Percentiles rank a stretch among this genome's conserved stretches.
phyloP scores from a whole-genome alignment of 2,888 invertebrate genomes.

The Eupithecia vulgata region DNA sequence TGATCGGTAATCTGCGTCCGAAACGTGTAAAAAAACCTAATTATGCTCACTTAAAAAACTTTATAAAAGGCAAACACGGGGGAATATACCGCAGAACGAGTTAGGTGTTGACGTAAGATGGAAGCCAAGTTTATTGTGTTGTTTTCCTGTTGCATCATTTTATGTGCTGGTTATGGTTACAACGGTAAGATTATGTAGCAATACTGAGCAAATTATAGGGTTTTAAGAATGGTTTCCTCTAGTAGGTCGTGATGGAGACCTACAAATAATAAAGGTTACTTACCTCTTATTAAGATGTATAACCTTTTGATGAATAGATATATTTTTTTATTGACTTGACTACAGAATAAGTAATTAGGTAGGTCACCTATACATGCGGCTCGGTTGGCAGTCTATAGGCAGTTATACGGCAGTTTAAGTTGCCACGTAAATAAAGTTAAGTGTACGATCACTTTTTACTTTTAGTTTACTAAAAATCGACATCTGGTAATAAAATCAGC shows the following conservation, averaged over 20 bases:
- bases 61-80: conserved; percentile 31
- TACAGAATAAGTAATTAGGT: background rate
- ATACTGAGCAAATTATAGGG: background rate
- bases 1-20: conserved; percentile 14
- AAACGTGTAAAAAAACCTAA: conserved; percentile 8
- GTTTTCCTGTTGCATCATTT: conserved; percentile 40
- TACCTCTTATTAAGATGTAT: background rate
- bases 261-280: background rate
- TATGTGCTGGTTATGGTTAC: conserved; percentile 32
- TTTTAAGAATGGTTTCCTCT: background rate
- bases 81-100: conserved; percentile 26
- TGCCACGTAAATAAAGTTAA: no score
- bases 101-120: conserved; percentile 40
- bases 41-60: background rate
- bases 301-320: no score
- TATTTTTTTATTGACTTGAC: background rate
- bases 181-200: conserved; percentile 28
- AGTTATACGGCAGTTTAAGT: no score
- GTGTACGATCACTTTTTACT: no score
- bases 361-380: background rate
- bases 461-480: no score
- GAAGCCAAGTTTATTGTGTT: conserved; percentile 33
- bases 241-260: background rate
- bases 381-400: background rate
- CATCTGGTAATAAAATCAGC: no score